These are phyloP conservation scores for Proisotoma minuta DNA, from an alignment of 2,888 invertebrate genomes.

Conservation along the genomic window DNA sequence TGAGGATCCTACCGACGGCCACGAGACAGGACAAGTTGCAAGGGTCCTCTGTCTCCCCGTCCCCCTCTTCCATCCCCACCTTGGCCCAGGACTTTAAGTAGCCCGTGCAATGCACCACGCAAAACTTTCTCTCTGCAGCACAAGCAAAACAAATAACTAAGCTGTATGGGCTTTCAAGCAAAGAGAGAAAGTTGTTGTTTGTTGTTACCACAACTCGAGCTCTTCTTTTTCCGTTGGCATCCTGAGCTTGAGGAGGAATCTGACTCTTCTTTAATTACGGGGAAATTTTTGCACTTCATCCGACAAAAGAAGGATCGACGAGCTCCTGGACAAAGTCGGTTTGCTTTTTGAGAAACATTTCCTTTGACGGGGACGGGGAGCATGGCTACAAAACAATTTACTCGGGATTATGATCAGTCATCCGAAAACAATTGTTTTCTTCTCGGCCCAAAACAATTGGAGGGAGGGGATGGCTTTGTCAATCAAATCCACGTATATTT, in stretches of 20 bases:
- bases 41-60: conserved; percentile 60
- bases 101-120: conserved; percentile 86
- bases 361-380: conserved; percentile 84
- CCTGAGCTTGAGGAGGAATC: conserved; percentile 54
- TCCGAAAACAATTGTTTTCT: too few relatives aligned
- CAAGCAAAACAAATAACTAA: too few relatives aligned
- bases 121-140: conserved; percentile 70
- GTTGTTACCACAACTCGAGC: conserved; percentile 18
- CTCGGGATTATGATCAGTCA: too few relatives aligned
- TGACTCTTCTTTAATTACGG: conserved; percentile 71
- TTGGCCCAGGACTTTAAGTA: conserved; percentile 89
- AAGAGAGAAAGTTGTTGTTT: too few relatives aligned
- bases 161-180: too few relatives aligned
- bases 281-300: conserved; percentile 71
- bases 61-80: conserved; percentile 66
- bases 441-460: too few relatives aligned
- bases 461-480: too few relatives aligned
- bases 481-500: too few relatives aligned
- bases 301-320: conserved; percentile 88
- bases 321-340: conserved; percentile 79
- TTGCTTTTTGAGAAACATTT: conserved; percentile 70
- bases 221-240: conserved; percentile 56
- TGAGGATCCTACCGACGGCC: conserved; percentile 74
- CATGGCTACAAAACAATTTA: conserved; percentile 67
- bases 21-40: conserved; percentile 80